A percentile compares a stretch with the other conserved stretches of the same genome.
These are phyloP conservation scores for Umimayanthus kanabou DNA, from an alignment of 92 coral and sea anemone species.

Conservation along the genomic window DNA sequence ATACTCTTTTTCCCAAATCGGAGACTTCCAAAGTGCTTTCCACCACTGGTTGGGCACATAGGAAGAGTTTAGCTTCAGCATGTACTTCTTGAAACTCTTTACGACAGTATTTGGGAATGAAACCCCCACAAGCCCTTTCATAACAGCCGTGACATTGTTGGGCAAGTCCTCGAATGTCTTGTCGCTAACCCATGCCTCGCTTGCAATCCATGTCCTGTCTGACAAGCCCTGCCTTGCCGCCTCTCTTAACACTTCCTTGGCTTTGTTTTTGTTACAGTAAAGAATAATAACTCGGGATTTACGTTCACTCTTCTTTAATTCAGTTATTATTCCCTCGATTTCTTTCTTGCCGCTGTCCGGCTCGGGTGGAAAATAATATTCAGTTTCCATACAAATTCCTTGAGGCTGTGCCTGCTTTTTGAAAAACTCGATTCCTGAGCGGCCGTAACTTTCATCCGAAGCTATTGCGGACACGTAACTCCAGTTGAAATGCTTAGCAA, in stretches of 20 bases:
- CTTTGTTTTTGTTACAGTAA: constrained; percentile 51
- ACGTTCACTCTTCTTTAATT: constrained; percentile 43
- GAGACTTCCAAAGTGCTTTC: constrained; percentile 64
- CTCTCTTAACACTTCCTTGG: constrained; percentile 49
- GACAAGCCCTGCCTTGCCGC: constrained; percentile 54
- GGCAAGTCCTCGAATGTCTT: constrained; percentile 38
- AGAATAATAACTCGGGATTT: constrained; percentile 64
- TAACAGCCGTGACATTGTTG: constrained; percentile 35
- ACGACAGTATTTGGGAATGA: constrained; percentile 61
- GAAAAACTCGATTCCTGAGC: constrained; percentile 79
- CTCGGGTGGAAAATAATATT: constrained; percentile 57
- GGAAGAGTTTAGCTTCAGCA: constrained; percentile 53
- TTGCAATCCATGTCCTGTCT: constrained; percentile 80
- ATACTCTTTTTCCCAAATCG: constrained; percentile 47
- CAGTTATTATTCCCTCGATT: constrained; percentile 55
- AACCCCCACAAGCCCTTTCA: constrained; percentile 78
- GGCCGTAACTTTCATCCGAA: constrained; percentile 81
- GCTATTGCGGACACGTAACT: constrained; percentile 81
- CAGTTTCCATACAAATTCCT: constrained; percentile 75
- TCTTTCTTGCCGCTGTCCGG: constrained; percentile 15
- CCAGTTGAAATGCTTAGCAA: constrained; percentile 82
- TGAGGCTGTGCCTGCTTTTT: constrained; percentile 56
- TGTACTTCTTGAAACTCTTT: constrained; percentile 49
- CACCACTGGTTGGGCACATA: constrained; percentile 75
- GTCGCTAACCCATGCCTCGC: constrained; percentile 79